phyloP scores from a whole-genome alignment of 35 echinoderm and acorn worm species.

The Anneissia japonica region DNA sequence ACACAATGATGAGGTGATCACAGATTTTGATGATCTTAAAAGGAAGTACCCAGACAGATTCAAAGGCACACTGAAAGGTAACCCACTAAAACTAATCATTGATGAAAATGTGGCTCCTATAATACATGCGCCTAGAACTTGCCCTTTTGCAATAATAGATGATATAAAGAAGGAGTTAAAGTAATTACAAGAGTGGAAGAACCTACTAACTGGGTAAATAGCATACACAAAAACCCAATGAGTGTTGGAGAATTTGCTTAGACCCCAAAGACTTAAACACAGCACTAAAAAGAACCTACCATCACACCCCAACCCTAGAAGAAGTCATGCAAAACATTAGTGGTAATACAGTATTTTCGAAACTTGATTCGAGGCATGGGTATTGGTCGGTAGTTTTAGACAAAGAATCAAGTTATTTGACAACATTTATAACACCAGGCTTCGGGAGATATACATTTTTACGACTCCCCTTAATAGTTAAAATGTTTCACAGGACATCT shows the following conservation, averaged over 20 bases:
- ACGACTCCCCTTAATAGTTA: constrained; percentile 49
- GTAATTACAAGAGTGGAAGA: constrained; percentile 4
- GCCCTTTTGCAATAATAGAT: background rate
- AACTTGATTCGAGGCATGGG: constrained; percentile 47
- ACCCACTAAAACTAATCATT: constrained; percentile 25
- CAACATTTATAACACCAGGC: constrained; percentile 41
- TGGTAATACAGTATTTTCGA: constrained; percentile 8
- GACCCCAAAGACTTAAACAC: constrained; percentile 13
- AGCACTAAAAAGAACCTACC: constrained; percentile 33
- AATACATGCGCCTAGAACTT: too few relatives aligned
- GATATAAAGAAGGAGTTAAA: too few relatives aligned
- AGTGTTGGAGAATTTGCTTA: background rate
- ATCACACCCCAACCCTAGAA: constrained; percentile 54
- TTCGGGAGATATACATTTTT: constrained; percentile 41
- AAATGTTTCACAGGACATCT: constrained; percentile 31
- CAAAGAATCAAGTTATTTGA: constrained; percentile 29
- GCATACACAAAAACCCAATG: constrained; percentile 12
- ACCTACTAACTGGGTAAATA: constrained; percentile 27
- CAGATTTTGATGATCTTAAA: background rate
- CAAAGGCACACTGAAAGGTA: constrained; percentile 18
- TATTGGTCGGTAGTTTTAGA: constrained; percentile 49
- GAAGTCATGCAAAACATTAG: constrained; percentile 57
- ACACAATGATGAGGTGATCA: background rate
- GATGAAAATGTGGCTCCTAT: too few relatives aligned
- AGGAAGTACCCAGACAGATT: constrained; percentile 48